These are phyloP conservation scores for Kryptolebias ocellatus DNA, from an alignment of 2,797 vertebrate genomes.

Conservation along the genomic window DNA sequence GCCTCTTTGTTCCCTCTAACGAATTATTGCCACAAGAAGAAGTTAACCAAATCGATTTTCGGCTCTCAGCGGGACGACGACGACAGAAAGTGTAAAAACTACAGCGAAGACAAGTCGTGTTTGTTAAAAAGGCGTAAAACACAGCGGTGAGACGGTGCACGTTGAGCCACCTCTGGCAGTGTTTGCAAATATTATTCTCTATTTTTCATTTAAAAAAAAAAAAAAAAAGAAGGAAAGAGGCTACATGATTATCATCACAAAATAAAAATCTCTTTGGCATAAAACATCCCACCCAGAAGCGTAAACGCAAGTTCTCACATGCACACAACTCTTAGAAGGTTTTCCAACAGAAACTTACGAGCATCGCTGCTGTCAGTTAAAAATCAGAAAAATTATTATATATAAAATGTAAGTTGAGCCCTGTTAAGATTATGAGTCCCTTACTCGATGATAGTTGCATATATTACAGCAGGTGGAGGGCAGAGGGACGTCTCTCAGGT, in stretches of 20 bases:
- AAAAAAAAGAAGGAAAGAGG: constrained; percentile 51
- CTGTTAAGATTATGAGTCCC: constrained; percentile 78
- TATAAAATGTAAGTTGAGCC: constrained; percentile 78
- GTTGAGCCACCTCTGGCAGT: constrained; percentile 69
- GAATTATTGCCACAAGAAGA: constrained; percentile 33
- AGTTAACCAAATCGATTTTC: constrained; percentile 15
- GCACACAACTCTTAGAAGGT: constrained; percentile 58
- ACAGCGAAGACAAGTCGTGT: constrained; percentile 51
- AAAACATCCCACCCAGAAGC: constrained; percentile 80
- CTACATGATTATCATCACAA: constrained; percentile 79
- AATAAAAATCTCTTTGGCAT: constrained; percentile 87
- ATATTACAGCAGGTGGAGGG: constrained; percentile 76
- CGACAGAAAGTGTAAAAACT: constrained; percentile 50
- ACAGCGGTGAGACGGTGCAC: constrained; percentile 56
- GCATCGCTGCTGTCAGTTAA: constrained; percentile 55
- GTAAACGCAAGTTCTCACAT: constrained; percentile 51
- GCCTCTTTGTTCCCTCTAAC: constrained; percentile 33
- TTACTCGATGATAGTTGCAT: constrained; percentile 78
- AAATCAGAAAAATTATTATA: constrained; percentile 70
- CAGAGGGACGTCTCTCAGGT: constrained; percentile 46
- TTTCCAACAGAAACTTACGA: constrained; percentile 72
- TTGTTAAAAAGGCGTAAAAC: constrained; percentile 60
- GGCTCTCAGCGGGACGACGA: constrained; percentile 38
- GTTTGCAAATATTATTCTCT: constrained; percentile 64
- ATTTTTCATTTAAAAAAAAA: constrained; percentile 37